phyloP scores from a whole-genome alignment of 1,140 invertebrate species.

The Camponotus vicinus region DNA sequence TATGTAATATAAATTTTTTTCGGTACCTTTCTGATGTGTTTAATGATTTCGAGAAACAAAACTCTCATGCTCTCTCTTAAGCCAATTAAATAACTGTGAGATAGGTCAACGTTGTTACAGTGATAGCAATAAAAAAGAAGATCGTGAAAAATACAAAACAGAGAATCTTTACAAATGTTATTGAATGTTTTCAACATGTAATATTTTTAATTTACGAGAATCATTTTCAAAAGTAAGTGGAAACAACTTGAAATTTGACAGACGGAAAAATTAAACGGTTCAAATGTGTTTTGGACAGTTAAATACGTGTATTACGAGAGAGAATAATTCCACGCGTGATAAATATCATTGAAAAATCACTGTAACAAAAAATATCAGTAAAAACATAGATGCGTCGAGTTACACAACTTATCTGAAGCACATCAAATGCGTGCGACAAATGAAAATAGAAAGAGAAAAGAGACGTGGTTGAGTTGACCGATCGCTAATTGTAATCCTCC shows the following conservation, averaged over 20 bases:
- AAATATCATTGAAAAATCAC: neutral
- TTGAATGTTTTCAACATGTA: neutral
- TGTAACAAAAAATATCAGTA: neutral
- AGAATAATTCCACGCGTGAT: neutral
- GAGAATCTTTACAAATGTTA: neutral
- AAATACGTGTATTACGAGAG: neutral
- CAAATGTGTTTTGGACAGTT: neutral
- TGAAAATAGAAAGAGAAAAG: neutral
- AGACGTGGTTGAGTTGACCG: slow-evolving; percentile 18
- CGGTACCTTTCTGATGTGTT: neutral
- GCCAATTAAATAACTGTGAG: neutral
- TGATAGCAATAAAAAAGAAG: neutral
- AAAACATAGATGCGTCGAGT: neutral
- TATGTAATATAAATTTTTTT: neutral
- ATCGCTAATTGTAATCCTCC: slow-evolving; percentile 62
- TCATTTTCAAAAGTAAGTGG: neutral
- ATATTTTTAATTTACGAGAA: neutral
- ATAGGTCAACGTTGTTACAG: neutral
- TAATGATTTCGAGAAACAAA: neutral
- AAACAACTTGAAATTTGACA: neutral
- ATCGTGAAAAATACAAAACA: neutral
- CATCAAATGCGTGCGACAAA: neutral
- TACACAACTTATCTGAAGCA: neutral
- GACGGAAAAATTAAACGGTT: neutral
- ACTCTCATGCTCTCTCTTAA: neutral